A percentile compares a stretch with the other conserved stretches of the same genome.
These are phyloP conservation scores for Drosophila carrolli DNA, from an alignment of 1,140 invertebrate genomes.

Conservation along the genomic window DNA sequence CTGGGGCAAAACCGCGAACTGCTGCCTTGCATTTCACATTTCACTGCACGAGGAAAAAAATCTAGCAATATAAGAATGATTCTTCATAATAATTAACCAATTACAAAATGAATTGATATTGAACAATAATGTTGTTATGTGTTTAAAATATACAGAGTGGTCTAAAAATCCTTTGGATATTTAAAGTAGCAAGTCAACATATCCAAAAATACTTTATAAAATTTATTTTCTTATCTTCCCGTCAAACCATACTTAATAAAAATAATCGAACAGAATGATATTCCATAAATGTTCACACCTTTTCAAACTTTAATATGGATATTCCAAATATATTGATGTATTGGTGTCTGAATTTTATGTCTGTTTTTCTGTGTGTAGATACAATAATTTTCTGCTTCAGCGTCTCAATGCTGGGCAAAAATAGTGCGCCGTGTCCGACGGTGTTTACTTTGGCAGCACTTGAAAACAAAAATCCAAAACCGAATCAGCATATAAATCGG, in stretches of 20 bases:
- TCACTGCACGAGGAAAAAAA: not conserved
- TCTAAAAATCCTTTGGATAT: too few species aligned
- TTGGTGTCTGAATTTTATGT: not conserved
- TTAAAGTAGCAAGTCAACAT: too few species aligned
- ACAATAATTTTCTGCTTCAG: slow-evolving; percentile 38
- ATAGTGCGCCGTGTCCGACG: slow-evolving; percentile 63
- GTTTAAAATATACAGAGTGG: too few species aligned
- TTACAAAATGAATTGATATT: too few species aligned
- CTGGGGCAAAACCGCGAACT: slow-evolving; percentile 38
- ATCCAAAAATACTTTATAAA: too few species aligned
- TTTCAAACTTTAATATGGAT: not conserved
- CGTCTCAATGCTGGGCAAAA: slow-evolving; percentile 75
- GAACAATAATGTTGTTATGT: too few species aligned
- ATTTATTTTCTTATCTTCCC: too few species aligned
- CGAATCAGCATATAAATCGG: slow-evolving; percentile 42
- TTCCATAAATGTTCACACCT: too few species aligned
- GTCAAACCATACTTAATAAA: too few species aligned
- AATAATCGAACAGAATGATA: too few species aligned
- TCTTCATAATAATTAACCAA: too few species aligned
- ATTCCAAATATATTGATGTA: not conserved
- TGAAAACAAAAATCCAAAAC: slow-evolving; percentile 59
- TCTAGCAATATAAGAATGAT: too few species aligned
- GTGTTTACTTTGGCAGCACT: slow-evolving; percentile 80
- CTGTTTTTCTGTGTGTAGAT: not conserved
- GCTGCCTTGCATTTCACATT: slow-evolving; percentile 43